Base-by-base conservation (phyloP, 2,888 invertebrate species). In the Ptychoptera contaminata region DNA sequence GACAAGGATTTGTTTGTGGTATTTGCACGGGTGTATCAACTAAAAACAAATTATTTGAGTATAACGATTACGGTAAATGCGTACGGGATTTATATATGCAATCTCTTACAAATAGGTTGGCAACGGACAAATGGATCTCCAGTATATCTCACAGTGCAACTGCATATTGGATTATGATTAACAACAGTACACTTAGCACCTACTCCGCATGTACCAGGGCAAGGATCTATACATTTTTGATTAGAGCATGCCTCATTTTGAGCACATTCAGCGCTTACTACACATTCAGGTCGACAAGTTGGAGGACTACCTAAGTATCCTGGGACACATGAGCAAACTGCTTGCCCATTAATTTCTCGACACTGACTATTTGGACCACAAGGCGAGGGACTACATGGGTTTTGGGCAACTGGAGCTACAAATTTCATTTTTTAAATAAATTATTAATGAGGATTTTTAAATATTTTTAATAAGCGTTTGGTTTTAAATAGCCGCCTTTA, bases 341-440 rank as follows among this genome's bases (percentile, higher is more conserved):
- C 80, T 58, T 74, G 73, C 37, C 67, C 67, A 53, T 76, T 74
- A 2, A 73, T 61, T 50, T 77, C 71, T 15, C 76, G 72, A 55
- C 85, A 85, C 56, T 81, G 79, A 58, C 83, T 81, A 56, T 81
- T 78, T 2, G 79, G 76, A 32, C 83, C 83, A 60, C 83, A 84
- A 2, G 81, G 82, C 43, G 74, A 74, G 39, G 81, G 82, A 55
- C 71, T 72, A 55, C 82, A 82, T 3, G 80, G 80, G 54, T 79
- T 77, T 49, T 62, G 51, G 38, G 67, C 66, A 44, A 64, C 55
- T 23, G 67, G 65, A 12, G 64, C 74, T 72, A 23, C n/a, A 34
- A 34, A n/a, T 34, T 34, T 34, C 4, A 34, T 6, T n/a, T 34
- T n/a, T n/a, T 34, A n/a, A 8, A 34, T 34, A 6, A 32, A 31